phyloP scores from a whole-genome alignment of 2,888 invertebrate species.

The Philhelius pedissequus region DNA sequence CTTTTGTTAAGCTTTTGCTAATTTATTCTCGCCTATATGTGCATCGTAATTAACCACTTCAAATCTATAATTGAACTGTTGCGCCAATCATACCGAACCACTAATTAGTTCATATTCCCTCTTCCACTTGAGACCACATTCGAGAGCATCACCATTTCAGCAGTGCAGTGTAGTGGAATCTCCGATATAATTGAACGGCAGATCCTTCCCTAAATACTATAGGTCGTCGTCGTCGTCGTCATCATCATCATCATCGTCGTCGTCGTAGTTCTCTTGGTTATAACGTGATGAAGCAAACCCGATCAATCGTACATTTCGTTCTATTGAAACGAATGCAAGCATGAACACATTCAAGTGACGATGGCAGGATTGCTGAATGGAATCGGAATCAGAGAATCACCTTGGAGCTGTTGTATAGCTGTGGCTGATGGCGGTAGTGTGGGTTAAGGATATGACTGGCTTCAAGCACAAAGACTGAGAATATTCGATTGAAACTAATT shows the following conservation, averaged over 20 bases:
- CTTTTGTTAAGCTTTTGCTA: slow-evolving; percentile 49
- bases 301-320: slow-evolving; percentile 65
- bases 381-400: slow-evolving; percentile 3
- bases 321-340: slow-evolving; percentile 63
- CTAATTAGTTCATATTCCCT: slow-evolving; percentile 65
- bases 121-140: slow-evolving; percentile 58
- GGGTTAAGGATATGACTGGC: background rate
- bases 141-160: slow-evolving; percentile 48
- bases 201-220: slow-evolving; percentile 49
- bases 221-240: slow-evolving; percentile 20
- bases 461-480: background rate
- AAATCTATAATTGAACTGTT: slow-evolving; percentile 68
- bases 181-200: slow-evolving; percentile 63
- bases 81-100: slow-evolving; percentile 66
- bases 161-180: slow-evolving; percentile 60
- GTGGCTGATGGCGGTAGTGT: background rate
- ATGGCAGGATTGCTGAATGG: slow-evolving; percentile 20
- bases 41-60: slow-evolving; percentile 67
- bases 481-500: slow-evolving; percentile 66
- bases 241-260: too few species aligned
- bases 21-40: slow-evolving; percentile 20
- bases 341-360: slow-evolving; percentile 62
- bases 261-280: too few species aligned
- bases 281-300: slow-evolving; percentile 51
- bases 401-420: background rate